These are phyloP conservation scores for Nesometra sesokonis DNA, from an alignment of 35 echinoderm and acorn worm genomes.

Conservation along the genomic window DNA sequence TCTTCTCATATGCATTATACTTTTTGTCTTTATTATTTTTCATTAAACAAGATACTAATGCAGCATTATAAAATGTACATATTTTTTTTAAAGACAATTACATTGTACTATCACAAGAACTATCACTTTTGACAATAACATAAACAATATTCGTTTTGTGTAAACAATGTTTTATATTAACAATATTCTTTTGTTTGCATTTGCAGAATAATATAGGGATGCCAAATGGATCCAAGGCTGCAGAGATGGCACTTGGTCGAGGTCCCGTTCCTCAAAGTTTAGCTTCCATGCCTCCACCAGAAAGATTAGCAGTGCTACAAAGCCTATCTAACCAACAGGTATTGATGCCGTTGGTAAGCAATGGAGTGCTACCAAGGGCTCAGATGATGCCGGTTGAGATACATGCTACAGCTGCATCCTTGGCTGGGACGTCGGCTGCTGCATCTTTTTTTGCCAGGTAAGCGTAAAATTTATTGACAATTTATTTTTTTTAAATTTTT, in stretches of 20 bases:
- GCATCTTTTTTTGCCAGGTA: conserved; percentile 83
- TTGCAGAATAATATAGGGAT: background rate
- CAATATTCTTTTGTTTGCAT: background rate
- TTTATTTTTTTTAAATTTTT: background rate
- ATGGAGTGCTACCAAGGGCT: background rate
- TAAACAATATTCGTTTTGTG: too few relatives aligned
- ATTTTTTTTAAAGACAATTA: too few relatives aligned
- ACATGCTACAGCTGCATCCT: conserved; percentile 13
- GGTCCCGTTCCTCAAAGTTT: conserved; percentile 39
- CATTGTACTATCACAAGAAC: too few relatives aligned
- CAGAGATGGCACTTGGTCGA: conserved; percentile 31
- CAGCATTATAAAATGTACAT: too few relatives aligned
- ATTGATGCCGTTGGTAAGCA: background rate
- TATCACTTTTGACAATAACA: too few relatives aligned
- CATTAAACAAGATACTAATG: too few relatives aligned
- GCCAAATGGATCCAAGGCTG: background rate
- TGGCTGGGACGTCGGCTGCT: conserved; percentile 48
- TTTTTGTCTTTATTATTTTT: too few relatives aligned
- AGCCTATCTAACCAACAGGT: background rate
- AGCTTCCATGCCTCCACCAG: conserved; percentile 27
- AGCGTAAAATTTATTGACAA: background rate
- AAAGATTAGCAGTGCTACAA: background rate
- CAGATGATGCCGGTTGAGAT: conserved; percentile 3
- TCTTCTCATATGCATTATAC: too few relatives aligned
- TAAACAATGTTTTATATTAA: too few relatives aligned